A percentile compares a stretch with the other conserved stretches of the same genome.
These are phyloP conservation scores for Hypothenemus hampei DNA, from an alignment of 1,140 invertebrate genomes.

Conservation along the genomic window DNA sequence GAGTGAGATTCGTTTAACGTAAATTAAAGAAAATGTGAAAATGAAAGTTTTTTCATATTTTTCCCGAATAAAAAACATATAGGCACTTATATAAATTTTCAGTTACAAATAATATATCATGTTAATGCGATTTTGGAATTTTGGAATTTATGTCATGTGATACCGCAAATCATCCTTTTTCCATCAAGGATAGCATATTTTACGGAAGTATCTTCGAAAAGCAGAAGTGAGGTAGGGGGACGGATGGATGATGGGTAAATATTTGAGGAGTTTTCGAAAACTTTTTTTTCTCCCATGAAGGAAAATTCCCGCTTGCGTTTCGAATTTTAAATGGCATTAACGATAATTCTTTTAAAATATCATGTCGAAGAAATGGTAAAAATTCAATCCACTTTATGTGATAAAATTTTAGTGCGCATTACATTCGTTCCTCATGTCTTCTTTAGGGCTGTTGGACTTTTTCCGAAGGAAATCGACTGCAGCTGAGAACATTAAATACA, in stretches of 20 bases:
- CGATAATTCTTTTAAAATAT: too few relatives aligned
- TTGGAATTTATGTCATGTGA: constrained; percentile 13
- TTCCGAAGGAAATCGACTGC: too few relatives aligned
- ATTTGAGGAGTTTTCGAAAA: background rate
- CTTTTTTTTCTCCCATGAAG: too few relatives aligned
- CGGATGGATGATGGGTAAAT: background rate
- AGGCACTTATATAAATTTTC: constrained; percentile 4
- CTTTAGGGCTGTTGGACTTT: too few relatives aligned
- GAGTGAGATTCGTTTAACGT: background rate
- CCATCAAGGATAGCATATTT: constrained; percentile 2
- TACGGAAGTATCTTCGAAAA: constrained; percentile 1
- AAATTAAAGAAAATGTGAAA: constrained; percentile 3
- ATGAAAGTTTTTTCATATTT: background rate
- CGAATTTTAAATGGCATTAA: too few relatives aligned
- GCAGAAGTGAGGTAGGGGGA: background rate
- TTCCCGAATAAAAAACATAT: constrained; percentile 5
- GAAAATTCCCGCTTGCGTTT: too few relatives aligned
- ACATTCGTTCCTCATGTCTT: too few relatives aligned
- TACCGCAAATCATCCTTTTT: constrained; percentile 6
- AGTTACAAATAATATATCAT: constrained; percentile 11
- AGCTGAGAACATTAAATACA: too few relatives aligned
- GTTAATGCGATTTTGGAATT: constrained; percentile 1
- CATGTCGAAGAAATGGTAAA: too few relatives aligned
- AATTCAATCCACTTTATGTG: too few relatives aligned
- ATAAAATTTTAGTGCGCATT: too few relatives aligned